These are phyloP conservation scores for Acrobasis suavella DNA, from an alignment of 2,888 invertebrate species.

Conservation along the genomic window DNA sequence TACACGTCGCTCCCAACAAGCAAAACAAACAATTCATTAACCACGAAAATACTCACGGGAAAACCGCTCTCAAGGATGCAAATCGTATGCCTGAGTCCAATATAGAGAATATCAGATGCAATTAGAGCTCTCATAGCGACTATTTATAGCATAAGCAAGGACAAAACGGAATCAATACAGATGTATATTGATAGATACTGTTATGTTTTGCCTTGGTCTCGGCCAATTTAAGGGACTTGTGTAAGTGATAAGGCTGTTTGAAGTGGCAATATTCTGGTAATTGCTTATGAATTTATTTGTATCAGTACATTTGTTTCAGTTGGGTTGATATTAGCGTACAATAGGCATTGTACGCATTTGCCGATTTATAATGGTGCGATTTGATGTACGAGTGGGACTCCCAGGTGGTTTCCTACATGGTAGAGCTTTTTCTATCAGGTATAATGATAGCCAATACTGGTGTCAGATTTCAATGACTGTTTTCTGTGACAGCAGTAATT, in stretches of 20 bases:
- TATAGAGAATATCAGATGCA: constrained; percentile 13
- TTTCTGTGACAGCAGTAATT: too few species aligned
- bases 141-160: constrained; percentile 23
- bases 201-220: constrained; percentile 14
- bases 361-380: too few species aligned
- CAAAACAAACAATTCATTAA: not conserved
- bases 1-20: not conserved
- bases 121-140: constrained; percentile 18
- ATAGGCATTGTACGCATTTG: too few species aligned
- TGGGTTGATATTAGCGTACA: too few species aligned
- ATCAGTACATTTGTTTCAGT: too few species aligned
- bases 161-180: constrained; percentile 22
- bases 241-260: not conserved
- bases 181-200: constrained; percentile 5
- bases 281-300: not conserved
- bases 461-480: too few species aligned
- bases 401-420: too few species aligned
- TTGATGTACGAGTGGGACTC: too few species aligned
- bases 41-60: not conserved
- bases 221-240: constrained; percentile 6
- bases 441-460: too few species aligned
- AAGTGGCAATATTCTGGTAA: not conserved
- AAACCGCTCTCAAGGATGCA: not conserved
- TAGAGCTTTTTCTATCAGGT: too few species aligned
- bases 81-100: not conserved